These are phyloP conservation scores for Sarcophaga carnaria DNA, from an alignment of 2,888 invertebrate genomes.

Conservation along the genomic window DNA sequence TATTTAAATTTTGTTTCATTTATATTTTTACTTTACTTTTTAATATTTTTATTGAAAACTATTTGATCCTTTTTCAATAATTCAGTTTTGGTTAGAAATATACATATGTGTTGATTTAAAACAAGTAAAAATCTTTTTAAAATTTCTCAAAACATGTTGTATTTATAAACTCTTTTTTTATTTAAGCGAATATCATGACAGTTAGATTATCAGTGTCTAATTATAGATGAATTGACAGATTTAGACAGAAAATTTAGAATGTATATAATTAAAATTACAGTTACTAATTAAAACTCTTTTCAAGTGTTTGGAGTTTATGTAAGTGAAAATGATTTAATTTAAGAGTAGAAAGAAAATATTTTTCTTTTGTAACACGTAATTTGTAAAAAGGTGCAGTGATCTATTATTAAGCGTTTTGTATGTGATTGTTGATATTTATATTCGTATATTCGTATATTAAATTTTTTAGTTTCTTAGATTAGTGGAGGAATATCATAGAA, in stretches of 20 bases:
- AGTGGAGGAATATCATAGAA: no score
- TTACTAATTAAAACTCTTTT: slow-evolving; percentile 45
- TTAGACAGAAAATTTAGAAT: slow-evolving; percentile 5
- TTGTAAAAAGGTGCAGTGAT: no score
- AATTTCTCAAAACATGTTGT: slow-evolving; percentile 27
- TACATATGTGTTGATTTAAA: background rate
- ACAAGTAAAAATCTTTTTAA: slow-evolving; percentile 20
- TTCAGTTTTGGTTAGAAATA: background rate
- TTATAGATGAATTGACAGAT: slow-evolving; percentile 32
- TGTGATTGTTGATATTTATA: no score
- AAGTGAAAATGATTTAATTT: slow-evolving; percentile 1
- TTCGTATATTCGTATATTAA: no score
- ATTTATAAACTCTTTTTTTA: slow-evolving; percentile 54
- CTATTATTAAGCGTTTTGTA: no score
- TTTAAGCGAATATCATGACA: slow-evolving; percentile 27
- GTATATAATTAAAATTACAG: slow-evolving; percentile 53
- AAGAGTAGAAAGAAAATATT: background rate
- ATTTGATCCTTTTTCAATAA: slow-evolving; percentile 13
- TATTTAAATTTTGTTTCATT: background rate
- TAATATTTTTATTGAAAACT: background rate
- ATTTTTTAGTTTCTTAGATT: no score
- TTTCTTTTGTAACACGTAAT: no score
- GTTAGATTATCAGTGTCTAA: slow-evolving; percentile 22
- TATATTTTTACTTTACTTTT: slow-evolving; percentile 11
- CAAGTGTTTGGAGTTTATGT: slow-evolving; percentile 39